These are phyloP conservation scores for Drosophila helvetica DNA, from an alignment of 2,888 invertebrate species.

Conservation along the genomic window DNA sequence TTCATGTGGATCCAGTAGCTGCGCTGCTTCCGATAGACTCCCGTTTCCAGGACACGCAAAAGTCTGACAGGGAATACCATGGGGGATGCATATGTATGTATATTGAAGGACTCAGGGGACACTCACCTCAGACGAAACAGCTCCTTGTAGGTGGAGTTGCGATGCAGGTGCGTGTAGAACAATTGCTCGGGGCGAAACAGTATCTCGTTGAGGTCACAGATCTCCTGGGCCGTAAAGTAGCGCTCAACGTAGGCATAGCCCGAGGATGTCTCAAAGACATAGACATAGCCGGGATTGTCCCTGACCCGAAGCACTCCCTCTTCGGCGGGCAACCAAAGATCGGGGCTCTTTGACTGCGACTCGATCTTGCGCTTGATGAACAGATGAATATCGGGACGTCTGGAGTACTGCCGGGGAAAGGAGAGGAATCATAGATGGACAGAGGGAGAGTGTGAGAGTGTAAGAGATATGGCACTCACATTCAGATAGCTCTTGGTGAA, in stretches of 20 bases:
- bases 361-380: constrained; percentile 66
- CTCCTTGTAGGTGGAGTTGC: constrained; percentile 81
- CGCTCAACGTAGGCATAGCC: constrained; percentile 75
- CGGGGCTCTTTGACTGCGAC: constrained; percentile 49
- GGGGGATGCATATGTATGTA: too few relatives aligned
- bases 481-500: constrained; percentile 77
- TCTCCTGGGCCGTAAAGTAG: constrained; percentile 74
- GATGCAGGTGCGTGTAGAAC: constrained; percentile 67
- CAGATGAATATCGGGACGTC: constrained; percentile 63
- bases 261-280: constrained; percentile 71
- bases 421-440: neutral
- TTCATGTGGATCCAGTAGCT: constrained; percentile 75
- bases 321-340: constrained; percentile 72
- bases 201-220: constrained; percentile 83
- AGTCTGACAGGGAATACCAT: constrained; percentile 50
- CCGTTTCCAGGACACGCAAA: constrained; percentile 78
- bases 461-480: constrained; percentile 56
- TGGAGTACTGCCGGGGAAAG: constrained; percentile 56
- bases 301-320: constrained; percentile 77
- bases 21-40: constrained; percentile 74
- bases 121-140: constrained; percentile 76
- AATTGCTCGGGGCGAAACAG: constrained; percentile 70
- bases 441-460: neutral
- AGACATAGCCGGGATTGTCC: constrained; percentile 80
- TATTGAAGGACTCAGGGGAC: neutral